A percentile compares a stretch with the other conserved stretches of the same genome.
These are phyloP conservation scores for Galeopsomyia nigrocyanea DNA, from an alignment of 2,888 invertebrate genomes.

Conservation along the genomic window DNA sequence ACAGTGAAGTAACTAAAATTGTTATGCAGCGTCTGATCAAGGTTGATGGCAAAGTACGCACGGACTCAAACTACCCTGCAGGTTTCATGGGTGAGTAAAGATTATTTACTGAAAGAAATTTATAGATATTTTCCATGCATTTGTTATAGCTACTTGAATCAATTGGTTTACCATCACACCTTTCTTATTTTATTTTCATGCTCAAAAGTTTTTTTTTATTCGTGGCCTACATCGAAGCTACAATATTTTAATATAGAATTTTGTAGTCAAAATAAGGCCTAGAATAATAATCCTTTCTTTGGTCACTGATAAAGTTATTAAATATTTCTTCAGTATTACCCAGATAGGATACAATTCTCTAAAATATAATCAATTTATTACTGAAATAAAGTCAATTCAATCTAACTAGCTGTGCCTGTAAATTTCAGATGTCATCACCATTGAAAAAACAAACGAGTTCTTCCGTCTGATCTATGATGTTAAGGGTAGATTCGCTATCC, in stretches of 20 bases:
- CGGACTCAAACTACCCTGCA: slow-evolving; percentile 96
- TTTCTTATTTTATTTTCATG: slow-evolving; percentile 7
- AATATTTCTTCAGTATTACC: slow-evolving; percentile 71
- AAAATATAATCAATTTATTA: slow-evolving; percentile 10
- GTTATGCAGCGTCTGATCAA: slow-evolving; percentile 98
- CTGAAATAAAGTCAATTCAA: slow-evolving; percentile 4
- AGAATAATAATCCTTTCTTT: slow-evolving; percentile 65
- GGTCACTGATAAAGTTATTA: slow-evolving; percentile 70
- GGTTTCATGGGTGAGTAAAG: slow-evolving; percentile 96
- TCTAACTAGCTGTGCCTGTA: no score
- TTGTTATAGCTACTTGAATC: not conserved
- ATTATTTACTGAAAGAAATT: slow-evolving; percentile 2
- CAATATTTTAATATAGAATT: slow-evolving; percentile 50
- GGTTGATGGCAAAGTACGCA: slow-evolving; percentile 98
- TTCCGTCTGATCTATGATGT: slow-evolving; percentile 99
- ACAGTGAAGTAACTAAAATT: slow-evolving; percentile 96
- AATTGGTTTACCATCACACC: not conserved
- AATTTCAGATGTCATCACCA: slow-evolving; percentile 93
- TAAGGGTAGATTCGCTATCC: slow-evolving; percentile 97
- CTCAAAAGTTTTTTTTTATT: not conserved
- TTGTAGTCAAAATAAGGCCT: slow-evolving; percentile 66
- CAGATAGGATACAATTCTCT: slow-evolving; percentile 68
- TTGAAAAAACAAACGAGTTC: slow-evolving; percentile 97
- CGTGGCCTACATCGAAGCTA: slow-evolving; percentile 61
- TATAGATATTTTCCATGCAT: not conserved